Conservation (phyloP, 2,113 vertebrate genomes). For the Elaphurus davidianus region DNA sequence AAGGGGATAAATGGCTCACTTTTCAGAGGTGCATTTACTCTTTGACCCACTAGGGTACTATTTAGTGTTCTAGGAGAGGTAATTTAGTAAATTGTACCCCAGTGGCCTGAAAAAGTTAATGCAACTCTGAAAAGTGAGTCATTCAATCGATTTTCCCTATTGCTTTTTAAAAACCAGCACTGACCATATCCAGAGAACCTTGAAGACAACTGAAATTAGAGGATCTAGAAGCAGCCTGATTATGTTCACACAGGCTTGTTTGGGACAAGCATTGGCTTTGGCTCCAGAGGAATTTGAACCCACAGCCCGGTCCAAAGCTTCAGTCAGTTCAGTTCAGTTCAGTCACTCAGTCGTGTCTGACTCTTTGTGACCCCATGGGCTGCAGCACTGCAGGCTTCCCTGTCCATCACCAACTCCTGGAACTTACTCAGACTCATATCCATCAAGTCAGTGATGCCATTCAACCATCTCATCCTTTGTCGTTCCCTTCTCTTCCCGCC, state of each 20-base stretch:
- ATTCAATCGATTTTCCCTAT: conserved; percentile 68
- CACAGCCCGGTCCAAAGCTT: neutral
- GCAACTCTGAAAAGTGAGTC: conserved; percentile 67
- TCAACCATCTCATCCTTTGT: neutral
- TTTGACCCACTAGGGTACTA: conserved; percentile 73
- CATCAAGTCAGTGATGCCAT: neutral
- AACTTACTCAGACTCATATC: neutral
- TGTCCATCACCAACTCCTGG: neutral
- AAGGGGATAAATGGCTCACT: conserved; percentile 66
- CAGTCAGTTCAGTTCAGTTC: neutral
- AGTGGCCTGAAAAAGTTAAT: conserved; percentile 76
- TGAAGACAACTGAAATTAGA: neutral
- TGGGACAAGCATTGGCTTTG: neutral
- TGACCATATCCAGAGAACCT: conserved; percentile 42
- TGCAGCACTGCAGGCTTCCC: neutral
- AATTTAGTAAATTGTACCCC: conserved; percentile 73
- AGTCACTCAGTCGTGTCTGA: neutral
- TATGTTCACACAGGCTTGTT: neutral
- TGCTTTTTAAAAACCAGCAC: conserved; percentile 66
- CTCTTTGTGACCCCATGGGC: neutral
- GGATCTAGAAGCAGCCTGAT: neutral
- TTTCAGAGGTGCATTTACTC: conserved; percentile 70
- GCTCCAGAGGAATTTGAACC: neutral
- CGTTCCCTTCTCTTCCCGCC: neutral
- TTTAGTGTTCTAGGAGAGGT: conserved; percentile 75